Evolutionary conservation across 2,113 vertebrate species (phyloP), one percentile per base, ranked within the genome.

Genomic region (Meleagris gallopavo): DNA sequence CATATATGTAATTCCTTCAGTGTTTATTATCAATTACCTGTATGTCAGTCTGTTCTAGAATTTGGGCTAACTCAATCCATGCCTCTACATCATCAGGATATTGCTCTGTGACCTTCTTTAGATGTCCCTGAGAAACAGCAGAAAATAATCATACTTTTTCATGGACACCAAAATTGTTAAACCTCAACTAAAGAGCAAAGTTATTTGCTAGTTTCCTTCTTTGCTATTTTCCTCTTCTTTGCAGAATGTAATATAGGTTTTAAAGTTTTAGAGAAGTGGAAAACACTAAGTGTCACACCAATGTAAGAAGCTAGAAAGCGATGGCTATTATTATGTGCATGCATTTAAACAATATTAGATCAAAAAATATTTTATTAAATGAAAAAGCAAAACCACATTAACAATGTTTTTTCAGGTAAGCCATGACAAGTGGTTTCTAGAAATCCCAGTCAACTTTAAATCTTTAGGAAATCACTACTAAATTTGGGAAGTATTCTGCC

Each of bases 31-130:
- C 38, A 83, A 83, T 54, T 97, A 99, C 98, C 98, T 98, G 99
- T 95, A 99, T 99, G 94, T 99, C 99, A 2, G 99, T 99, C 98
- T 99, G 99, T 93, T 99, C 99, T 85, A 99, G 97, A 96, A 99
- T 99, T 92, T 99, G 99, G 69, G 99, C 99, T 86, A 99, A 95
- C 95, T 99, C 99, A 85, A 99, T 99, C 99, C 99, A 99, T 4
- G 99, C 99, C 95, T 99, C 99, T 78, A 99, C 99, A 36, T 99
- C 99, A 96, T 99, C 99, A 27, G 99, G 99, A 93, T 99, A 99
- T 67, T 99, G 99, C 95, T 99, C 99, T 8, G 99, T 99, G 45
- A 99, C 99, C 94, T 99, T 99, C 95, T 99, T 99, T 83, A 99
- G 97, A 97, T 99, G 99, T 32, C 99, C 99, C 99, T 99, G 78